Evolutionary conservation across 2,113 vertebrate species (phyloP).

Genomic region (Prunella himalayana): DNA sequence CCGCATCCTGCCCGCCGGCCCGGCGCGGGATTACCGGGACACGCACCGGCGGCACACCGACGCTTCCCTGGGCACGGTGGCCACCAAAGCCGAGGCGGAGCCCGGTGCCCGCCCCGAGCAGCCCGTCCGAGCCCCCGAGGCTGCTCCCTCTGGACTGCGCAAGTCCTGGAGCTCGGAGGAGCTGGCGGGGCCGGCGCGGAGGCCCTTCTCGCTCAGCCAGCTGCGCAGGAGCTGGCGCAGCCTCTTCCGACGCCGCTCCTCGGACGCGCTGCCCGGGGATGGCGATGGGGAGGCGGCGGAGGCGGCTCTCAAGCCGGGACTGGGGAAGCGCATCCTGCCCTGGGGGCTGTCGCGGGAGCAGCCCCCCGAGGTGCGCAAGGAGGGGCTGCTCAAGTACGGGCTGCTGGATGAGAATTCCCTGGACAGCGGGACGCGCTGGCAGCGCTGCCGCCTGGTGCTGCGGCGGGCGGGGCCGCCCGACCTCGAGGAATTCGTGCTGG

Average conservation of each 20-base stretch:
- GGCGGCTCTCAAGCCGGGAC: conserved; percentile 30
- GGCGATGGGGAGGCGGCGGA: not conserved
- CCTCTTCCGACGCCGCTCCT: conserved; percentile 80
- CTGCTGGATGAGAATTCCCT: conserved; percentile 88
- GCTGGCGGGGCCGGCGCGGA: conserved; percentile 56
- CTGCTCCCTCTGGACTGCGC: conserved; percentile 14
- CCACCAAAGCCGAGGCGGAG: conserved; percentile 64
- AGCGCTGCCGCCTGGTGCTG: conserved; percentile 87
- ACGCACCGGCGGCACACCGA: conserved; percentile 63
- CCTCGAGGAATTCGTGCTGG: conserved; percentile 75
- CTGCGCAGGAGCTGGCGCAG: conserved; percentile 80
- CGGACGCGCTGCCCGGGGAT: conserved; percentile 51
- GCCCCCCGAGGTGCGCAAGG: conserved; percentile 79
- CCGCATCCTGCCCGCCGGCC: conserved; percentile 72
- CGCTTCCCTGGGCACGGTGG: conserved; percentile 45
- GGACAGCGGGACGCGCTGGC: conserved; percentile 86
- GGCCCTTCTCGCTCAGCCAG: conserved; percentile 81
- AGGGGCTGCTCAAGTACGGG: conserved; percentile 85
- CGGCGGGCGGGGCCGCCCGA: conserved; percentile 68
- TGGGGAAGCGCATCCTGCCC: conserved; percentile 73
- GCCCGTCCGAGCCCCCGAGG: conserved; percentile 38
- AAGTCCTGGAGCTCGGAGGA: conserved; percentile 84
- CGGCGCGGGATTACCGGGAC: conserved; percentile 87
- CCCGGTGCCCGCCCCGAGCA: conserved; percentile 56
- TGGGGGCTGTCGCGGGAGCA: conserved; percentile 72